Evolutionary conservation across 2,888 invertebrate genomes (phyloP), one percentile per base, ranked within the genome.

Genomic region (Drosophila monieri): DNA sequence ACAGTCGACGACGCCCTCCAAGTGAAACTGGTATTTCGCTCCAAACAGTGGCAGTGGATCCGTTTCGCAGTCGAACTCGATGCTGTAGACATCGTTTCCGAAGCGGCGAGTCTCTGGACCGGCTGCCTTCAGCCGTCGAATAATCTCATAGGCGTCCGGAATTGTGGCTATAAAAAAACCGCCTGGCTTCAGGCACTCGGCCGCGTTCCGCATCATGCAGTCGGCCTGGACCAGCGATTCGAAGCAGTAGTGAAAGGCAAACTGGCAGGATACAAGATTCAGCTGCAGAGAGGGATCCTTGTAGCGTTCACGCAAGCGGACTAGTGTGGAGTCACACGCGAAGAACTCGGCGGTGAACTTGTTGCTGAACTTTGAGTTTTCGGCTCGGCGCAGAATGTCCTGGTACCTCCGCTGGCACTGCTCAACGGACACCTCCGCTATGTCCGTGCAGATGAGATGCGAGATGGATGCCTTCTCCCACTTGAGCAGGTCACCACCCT

Each of bases 401-500:
- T 95, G 93, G 90, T 97, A 99, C 8, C 99, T 94, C 10, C 93
- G 93, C 89, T 96, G 94, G 90, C 98, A 98, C 88, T 99, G 98
- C 73, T 97, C 95, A 25, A 99, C 94, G 1, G 99, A 98, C 0
- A 97, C 95, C 44, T 95, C 95, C 1, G 99, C 99, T 84, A 99
- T 98, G 91, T 99, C 98, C 48, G 96, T 96, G 92, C 97, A 97
- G 61, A 98, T 95, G 15, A 98, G 93, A 91, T 97, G 96, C 1
- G 94, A 93, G 52, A 98, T 96, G 67, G 94, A 92, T 0, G 94
- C 95, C 90, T 96, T 97, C 67, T 94, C 94, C 97, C 99, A 99
- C 92, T 99, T 99, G n/a, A 96, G 93, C 35, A 99, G 93, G 91
- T 99, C 99, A 1, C 99, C 99, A 18, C 99, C 99, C 93, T 99